phyloP scores from a whole-genome alignment of 2,888 invertebrate species.

The Cyclophora albipunctata region DNA sequence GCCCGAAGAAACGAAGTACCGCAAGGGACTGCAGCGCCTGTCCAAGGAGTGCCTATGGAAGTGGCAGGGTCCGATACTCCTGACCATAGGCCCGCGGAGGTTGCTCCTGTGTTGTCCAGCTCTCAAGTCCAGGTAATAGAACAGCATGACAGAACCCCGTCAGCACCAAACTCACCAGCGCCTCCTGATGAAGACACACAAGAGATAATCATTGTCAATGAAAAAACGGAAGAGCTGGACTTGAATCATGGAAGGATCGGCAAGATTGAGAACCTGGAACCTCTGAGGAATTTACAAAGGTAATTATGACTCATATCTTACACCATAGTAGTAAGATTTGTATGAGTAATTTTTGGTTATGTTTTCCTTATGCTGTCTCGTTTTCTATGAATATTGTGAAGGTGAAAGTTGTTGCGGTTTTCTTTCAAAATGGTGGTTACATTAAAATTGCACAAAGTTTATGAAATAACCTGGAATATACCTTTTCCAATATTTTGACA shows the following conservation, averaged over 20 bases:
- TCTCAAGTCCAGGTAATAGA: no score
- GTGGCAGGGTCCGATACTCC: no score
- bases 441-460: no score
- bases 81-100: no score
- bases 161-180: conserved; percentile 43
- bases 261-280: conserved; percentile 89
- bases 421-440: no score
- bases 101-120: no score
- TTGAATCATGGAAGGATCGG: conserved; percentile 92
- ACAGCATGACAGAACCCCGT: conserved; percentile 34
- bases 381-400: background rate
- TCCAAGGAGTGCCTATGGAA: no score
- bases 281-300: conserved; percentile 82
- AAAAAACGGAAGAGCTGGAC: conserved; percentile 83
- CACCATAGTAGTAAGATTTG: conserved; percentile 3
- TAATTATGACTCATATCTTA: conserved; percentile 21
- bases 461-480: no score
- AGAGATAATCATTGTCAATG: conserved; percentile 79
- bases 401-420: background rate
- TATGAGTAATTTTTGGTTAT: no score
- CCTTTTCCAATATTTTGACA: no score
- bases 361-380: no score
- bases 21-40: conserved; percentile 5
- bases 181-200: conserved; percentile 59
- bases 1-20: conserved; percentile 13